Conservation (phyloP, 1,140 invertebrate species). For the Ceratosolen fusciceps region DNA sequence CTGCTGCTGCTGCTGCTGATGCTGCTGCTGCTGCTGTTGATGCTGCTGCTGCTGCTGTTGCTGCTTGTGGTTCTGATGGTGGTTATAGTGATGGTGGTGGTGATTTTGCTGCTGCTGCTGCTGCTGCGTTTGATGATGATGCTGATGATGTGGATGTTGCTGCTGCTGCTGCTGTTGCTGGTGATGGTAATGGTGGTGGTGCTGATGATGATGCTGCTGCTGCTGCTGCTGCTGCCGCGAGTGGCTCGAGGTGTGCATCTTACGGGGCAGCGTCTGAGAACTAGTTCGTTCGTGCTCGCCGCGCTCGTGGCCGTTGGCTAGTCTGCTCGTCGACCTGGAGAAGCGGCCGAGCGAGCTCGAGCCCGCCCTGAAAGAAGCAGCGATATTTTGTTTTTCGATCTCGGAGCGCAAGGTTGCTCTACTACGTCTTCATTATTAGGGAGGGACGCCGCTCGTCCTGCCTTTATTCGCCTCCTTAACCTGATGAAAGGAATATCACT, state of each 20-base stretch:
- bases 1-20: constrained; percentile 15
- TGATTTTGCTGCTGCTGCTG: constrained; percentile 23
- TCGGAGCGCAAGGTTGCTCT: too few species aligned
- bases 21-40: constrained; percentile 37
- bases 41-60: constrained; percentile 59
- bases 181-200: neutral
- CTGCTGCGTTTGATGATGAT: constrained; percentile 20
- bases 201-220: constrained; percentile 16
- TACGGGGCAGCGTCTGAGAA: constrained; percentile 84
- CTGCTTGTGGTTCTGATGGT: neutral
- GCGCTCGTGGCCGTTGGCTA: constrained; percentile 73
- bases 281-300: constrained; percentile 73
- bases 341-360: constrained; percentile 78
- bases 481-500: too few species aligned
- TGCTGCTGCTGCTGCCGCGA: constrained; percentile 40
- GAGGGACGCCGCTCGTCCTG: too few species aligned
- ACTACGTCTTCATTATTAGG: too few species aligned
- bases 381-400: constrained; percentile 2
- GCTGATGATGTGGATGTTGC: constrained; percentile 3
- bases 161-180: constrained; percentile 27
- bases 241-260: constrained; percentile 67
- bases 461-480: too few species aligned
- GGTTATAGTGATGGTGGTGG: neutral
- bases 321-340: constrained; percentile 82
- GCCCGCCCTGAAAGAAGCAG: constrained; percentile 55